These are phyloP conservation scores for Cyanoramphus novaezelandiae DNA, from an alignment of 2,113 vertebrate genomes.

Conservation along the genomic window DNA sequence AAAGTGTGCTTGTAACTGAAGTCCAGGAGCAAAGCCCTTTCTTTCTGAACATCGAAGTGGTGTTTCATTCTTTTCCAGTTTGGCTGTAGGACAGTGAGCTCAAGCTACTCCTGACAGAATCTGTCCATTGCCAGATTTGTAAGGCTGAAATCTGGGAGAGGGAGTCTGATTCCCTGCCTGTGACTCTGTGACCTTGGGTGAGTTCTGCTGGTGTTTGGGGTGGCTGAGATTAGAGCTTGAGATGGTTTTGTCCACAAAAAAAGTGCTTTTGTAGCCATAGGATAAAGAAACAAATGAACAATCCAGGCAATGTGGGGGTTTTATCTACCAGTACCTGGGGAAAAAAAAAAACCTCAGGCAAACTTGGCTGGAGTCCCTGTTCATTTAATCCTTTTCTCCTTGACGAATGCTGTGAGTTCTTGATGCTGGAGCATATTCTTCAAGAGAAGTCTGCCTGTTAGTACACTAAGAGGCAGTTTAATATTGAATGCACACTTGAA, in stretches of 20 bases:
- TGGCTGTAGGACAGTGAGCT: accelerated
- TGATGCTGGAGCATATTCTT: conserved; percentile 32
- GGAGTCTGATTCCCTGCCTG: neutral
- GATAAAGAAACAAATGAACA: conserved; percentile 9
- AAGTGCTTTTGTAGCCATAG: neutral
- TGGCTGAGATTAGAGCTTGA: neutral
- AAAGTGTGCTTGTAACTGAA: neutral
- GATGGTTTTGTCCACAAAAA: neutral
- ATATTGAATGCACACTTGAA: conserved; percentile 50
- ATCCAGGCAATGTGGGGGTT: neutral
- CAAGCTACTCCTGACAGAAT: neutral
- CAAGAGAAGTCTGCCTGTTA: conserved; percentile 38
- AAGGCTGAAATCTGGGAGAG: neutral
- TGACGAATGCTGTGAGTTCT: conserved; percentile 47
- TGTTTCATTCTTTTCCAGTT: neutral
- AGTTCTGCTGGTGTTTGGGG: neutral
- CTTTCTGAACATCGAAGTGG: neutral
- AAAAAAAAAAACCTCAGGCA: neutral
- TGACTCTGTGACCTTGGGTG: neutral
- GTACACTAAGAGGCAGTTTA: conserved; percentile 59
- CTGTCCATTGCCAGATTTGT: neutral
- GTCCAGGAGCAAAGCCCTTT: neutral
- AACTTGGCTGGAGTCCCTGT: conserved; percentile 21
- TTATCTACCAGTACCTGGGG: neutral
- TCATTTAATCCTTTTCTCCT: conserved; percentile 50